Conservation (phyloP, 2,113 vertebrate genomes). For the Hemibagrus wyckioides region DNA sequence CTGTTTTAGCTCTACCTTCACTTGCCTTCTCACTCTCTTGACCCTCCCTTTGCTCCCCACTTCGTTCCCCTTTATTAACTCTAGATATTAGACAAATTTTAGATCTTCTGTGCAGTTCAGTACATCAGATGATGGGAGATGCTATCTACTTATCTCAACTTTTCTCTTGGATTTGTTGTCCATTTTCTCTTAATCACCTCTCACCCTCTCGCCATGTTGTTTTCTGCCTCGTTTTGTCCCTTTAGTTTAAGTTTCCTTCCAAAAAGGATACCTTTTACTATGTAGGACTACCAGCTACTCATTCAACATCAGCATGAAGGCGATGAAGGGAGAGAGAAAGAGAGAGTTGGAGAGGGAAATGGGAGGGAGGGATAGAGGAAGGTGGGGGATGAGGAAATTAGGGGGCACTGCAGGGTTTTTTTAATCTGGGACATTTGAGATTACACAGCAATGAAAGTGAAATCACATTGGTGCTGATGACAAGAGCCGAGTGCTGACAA, state of each 20-base stretch:
- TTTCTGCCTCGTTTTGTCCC: constrained; percentile 51
- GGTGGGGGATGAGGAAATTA: constrained; percentile 60
- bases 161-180: constrained; percentile 54
- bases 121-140: constrained; percentile 4
- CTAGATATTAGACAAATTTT: constrained; percentile 54
- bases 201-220: constrained; percentile 35
- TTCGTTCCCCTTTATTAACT: constrained; percentile 28
- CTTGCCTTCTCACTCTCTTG: constrained; percentile 8
- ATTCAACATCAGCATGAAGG: constrained; percentile 42
- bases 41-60: constrained; percentile 6
- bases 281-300: constrained; percentile 62
- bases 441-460: constrained; percentile 63
- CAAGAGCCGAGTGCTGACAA: neutral
- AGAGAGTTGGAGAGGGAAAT: constrained; percentile 2
- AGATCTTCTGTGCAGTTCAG: constrained; percentile 13
- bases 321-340: constrained; percentile 1
- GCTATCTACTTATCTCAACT: constrained; percentile 39
- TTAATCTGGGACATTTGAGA: constrained; percentile 74
- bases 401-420: constrained; percentile 59
- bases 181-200: constrained; percentile 52
- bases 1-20: constrained; percentile 27
- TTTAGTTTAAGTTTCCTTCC: constrained; percentile 47
- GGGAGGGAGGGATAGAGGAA: constrained; percentile 2
- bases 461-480: constrained; percentile 50
- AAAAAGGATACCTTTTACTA: constrained; percentile 10